Conservation (phyloP, 2,113 vertebrate genomes). For the Malurus cyaneus region DNA sequence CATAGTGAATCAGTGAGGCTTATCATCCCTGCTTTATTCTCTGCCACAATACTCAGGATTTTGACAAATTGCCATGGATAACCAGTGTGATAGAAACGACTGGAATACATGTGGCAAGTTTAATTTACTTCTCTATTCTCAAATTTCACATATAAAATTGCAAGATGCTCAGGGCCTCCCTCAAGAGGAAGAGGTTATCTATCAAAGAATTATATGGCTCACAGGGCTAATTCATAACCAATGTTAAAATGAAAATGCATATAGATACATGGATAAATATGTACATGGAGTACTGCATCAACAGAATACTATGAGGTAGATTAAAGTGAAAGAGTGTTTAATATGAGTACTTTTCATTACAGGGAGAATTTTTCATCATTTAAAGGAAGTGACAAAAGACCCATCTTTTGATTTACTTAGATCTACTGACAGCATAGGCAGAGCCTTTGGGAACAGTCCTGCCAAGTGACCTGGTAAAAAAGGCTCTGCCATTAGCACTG, state of each 20-base stretch:
- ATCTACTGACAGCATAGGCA: background rate
- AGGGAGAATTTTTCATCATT: background rate
- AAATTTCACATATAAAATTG: background rate
- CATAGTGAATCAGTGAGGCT: slow-evolving; percentile 13
- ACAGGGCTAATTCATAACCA: background rate
- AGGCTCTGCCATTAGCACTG: background rate
- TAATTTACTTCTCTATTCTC: background rate
- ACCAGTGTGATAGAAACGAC: background rate
- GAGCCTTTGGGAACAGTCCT: background rate
- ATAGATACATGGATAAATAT: background rate
- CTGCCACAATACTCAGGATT: slow-evolving; percentile 19
- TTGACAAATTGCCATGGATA: slow-evolving; percentile 13
- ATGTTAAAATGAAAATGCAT: background rate
- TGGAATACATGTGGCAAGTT: background rate
- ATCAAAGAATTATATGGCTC: background rate
- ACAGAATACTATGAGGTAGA: background rate
- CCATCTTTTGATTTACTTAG: background rate
- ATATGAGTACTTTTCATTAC: background rate
- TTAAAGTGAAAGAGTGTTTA: background rate
- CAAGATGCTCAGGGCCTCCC: background rate
- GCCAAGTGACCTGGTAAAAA: background rate
- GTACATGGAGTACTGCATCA: background rate
- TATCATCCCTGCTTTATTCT: slow-evolving; percentile 27
- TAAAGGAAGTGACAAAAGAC: background rate
- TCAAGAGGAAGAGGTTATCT: background rate